These are phyloP conservation scores for Florisuga fusca DNA, from an alignment of 2,797 vertebrate species.

Conservation along the genomic window DNA sequence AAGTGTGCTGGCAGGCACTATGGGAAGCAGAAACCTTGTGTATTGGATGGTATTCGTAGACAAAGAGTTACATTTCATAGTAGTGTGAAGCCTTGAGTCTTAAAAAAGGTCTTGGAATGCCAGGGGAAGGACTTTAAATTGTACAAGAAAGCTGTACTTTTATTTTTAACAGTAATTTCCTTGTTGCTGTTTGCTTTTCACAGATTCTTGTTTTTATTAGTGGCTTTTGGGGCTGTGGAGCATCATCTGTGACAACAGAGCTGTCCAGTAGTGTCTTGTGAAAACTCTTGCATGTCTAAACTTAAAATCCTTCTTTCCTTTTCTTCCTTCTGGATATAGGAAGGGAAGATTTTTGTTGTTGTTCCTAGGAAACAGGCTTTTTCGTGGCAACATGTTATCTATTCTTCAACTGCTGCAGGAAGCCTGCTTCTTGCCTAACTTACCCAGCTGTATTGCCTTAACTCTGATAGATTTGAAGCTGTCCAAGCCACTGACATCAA, in stretches of 20 bases:
- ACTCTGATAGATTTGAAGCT: neutral
- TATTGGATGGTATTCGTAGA: neutral
- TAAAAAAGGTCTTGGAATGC: neutral
- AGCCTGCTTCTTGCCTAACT: neutral
- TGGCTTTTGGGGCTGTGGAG: neutral
- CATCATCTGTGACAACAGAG: neutral
- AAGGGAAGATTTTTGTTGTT: neutral
- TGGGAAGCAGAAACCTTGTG: neutral
- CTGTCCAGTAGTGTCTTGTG: neutral
- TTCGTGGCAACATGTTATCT: conserved; percentile 33
- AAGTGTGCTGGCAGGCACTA: neutral
- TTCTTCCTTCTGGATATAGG: conserved; percentile 35
- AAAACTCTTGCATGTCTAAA: neutral
- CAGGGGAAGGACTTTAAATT: neutral
- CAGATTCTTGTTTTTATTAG: neutral
- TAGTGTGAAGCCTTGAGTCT: neutral
- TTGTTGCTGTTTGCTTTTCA: conserved; percentile 16
- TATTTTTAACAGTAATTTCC: neutral
- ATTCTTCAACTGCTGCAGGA: conserved; percentile 57
- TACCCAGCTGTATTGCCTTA: neutral
- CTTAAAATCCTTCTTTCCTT: neutral
- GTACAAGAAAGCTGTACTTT: neutral
- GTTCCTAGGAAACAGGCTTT: neutral
- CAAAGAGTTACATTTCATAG: neutral
- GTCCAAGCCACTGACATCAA: neutral